phyloP scores from a whole-genome alignment of 1,140 invertebrate species.

The Microvelia longipes region DNA sequence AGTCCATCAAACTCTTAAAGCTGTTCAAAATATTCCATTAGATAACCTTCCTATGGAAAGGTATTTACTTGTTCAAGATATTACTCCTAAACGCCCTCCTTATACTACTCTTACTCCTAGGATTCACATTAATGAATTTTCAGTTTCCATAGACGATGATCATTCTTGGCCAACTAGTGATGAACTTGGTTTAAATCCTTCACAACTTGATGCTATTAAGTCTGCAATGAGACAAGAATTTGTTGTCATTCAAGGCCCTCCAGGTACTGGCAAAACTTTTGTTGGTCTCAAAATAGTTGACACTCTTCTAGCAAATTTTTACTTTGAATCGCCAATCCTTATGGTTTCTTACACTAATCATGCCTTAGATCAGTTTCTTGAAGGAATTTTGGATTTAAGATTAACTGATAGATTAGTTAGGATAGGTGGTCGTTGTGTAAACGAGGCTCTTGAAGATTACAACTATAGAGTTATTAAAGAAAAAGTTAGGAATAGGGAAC shows the following conservation, averaged over 20 bases:
- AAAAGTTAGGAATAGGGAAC: no score
- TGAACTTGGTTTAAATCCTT: constrained; percentile 35
- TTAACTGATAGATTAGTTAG: neutral
- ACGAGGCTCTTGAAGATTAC: no score
- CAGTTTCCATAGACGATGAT: neutral
- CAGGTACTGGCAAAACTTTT: constrained; percentile 66
- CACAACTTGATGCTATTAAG: constrained; percentile 41
- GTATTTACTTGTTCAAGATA: neutral
- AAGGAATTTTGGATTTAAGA: neutral
- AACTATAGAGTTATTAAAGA: no score
- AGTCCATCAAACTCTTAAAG: neutral
- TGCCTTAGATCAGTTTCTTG: neutral
- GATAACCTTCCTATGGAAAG: neutral
- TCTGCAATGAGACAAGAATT: constrained; percentile 44
- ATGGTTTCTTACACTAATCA: neutral
- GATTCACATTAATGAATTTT: neutral
- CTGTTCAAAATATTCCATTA: neutral
- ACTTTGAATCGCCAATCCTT: neutral
- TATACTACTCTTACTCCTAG: neutral
- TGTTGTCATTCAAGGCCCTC: constrained; percentile 60
- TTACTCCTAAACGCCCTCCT: neutral
- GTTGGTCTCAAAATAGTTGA: neutral
- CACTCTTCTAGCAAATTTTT: no score
- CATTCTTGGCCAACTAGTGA: constrained; percentile 8
- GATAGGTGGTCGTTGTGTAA: neutral